Base-by-base conservation (phyloP, 2,113 vertebrate species). In the Prinia subflava region DNA sequence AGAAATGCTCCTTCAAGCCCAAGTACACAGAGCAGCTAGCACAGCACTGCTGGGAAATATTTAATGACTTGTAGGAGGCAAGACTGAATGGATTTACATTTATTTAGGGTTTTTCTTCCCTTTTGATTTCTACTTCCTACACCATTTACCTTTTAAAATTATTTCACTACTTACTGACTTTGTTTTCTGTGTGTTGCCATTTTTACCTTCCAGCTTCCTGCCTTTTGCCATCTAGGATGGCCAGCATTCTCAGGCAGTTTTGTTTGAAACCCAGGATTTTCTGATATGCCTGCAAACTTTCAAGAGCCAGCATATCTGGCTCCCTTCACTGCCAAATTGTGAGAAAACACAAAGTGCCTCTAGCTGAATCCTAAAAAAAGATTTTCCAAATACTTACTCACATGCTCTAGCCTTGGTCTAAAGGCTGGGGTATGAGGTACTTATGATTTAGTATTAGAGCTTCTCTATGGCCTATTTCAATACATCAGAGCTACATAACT, bases 61-160 rank as follows among this genome's bases (percentile, higher is more conserved):
- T 94, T 81, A 57, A 78, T 89, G 80, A 74, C 87, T 85, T 90
- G 81, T 85, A 87, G 55, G 87, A 96, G 77, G 67, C 55, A 65
- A 92, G 85, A 80, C 70, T 83, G 92, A 94, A 91, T 59, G 67
- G 77, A 85, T 94, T 95, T 96, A 92, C 70, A 83, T 82, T 85
- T 92, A 90, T 87, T 91, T 88, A 70, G 53, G 49, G 42, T 50
- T 69, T 70, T 71, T 90, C 79, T 57, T 80, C 42, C 42, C 27
- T 93, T 92, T 76, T 24, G 10, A 6, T 64, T 33, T 82, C 71
- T 89, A 62, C 57, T 91, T 92, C 59, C 70, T 94, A 82, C 69
- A 65, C 21, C 19, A 13, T 5, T 91, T 93, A 92, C 84, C 87
- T 94, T 91, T 94, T 76, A 83, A 81, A 87, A 73, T 50, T 42